Evolutionary conservation across 1,140 invertebrate species (phyloP), one percentile per base, ranked within the genome.

Genomic region (Cyphomyrmex costatus): DNA sequence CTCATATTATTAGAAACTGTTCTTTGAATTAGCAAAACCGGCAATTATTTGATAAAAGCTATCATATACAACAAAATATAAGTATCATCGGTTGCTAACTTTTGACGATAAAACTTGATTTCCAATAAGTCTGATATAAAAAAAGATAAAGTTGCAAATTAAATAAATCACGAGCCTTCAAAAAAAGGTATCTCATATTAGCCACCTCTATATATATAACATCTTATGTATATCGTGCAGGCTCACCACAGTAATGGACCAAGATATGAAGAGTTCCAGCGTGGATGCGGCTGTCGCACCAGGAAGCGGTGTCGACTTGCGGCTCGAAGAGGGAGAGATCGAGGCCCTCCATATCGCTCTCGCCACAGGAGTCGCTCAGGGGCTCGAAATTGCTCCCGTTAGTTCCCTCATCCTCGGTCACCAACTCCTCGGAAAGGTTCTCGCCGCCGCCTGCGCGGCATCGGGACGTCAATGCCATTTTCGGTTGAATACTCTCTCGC

Each of bases 281-380:
- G 80, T 94, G 94, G 63, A 95, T 93, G 46, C 93, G 92, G 79
- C 91, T 93, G 90, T 94, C 87, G 92, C 93, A 92, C 93, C 93
- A 94, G 91, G 94, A 94, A 92, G 91, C 87, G 87, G 92, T 91
- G 87, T 95, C 95, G 77, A 92, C 93, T 78, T 96, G 96, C 21
- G 96, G 97, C 92, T 97, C 97, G 94, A 97, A 97, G 63, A 97
- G 94, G 42, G 96, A 95, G 88, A 97, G 95, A 94, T 97, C 96
- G 91, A 97, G 95, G 88, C 96, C 96, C 86, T 96, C 96, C 96
- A 97, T 96, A 93, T 97, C 96, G 94, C 96, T 96, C 86, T 95
- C 94, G 88, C 94, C 95, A 86, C 93, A 95, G 86, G 93, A 94
- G 74, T 95, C 94, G 89, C 93, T 94, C 83, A 93, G 70, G 65